Conservation (phyloP, 2,797 vertebrate genomes). For the Gypaetus barbatus region DNA sequence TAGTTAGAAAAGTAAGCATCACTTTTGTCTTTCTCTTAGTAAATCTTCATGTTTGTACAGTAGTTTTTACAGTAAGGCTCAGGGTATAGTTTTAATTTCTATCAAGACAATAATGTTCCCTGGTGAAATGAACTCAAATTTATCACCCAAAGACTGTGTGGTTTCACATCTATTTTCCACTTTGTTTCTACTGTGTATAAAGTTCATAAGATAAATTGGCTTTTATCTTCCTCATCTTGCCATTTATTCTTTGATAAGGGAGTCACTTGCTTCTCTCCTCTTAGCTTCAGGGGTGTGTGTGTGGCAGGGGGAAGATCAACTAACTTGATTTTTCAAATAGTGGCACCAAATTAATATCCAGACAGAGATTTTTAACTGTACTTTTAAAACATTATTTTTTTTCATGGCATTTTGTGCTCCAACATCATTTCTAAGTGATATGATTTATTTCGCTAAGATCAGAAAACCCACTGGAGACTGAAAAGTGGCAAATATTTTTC, state of each 20-base stretch:
- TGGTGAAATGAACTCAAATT: neutral
- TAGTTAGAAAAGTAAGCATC: neutral
- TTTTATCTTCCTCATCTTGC: neutral
- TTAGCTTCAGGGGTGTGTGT: neutral
- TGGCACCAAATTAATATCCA: neutral
- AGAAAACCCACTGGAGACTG: neutral
- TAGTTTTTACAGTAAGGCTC: neutral
- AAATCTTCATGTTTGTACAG: neutral
- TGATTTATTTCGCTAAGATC: neutral
- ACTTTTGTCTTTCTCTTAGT: neutral
- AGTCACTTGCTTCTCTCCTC: neutral
- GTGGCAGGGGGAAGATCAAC: neutral
- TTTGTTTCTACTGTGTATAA: neutral
- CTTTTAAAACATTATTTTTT: neutral
- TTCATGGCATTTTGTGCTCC: neutral
- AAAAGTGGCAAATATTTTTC: neutral
- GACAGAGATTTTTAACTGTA: neutral
- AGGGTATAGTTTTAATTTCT: neutral
- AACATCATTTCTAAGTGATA: neutral
- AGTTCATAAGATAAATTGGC: neutral
- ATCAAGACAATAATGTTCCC: neutral
- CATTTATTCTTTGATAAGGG: neutral
- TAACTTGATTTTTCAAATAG: neutral
- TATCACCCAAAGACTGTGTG: neutral
- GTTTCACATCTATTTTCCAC: neutral